Base-by-base conservation (phyloP, 2,113 vertebrate genomes). In the Bubo bubo region DNA sequence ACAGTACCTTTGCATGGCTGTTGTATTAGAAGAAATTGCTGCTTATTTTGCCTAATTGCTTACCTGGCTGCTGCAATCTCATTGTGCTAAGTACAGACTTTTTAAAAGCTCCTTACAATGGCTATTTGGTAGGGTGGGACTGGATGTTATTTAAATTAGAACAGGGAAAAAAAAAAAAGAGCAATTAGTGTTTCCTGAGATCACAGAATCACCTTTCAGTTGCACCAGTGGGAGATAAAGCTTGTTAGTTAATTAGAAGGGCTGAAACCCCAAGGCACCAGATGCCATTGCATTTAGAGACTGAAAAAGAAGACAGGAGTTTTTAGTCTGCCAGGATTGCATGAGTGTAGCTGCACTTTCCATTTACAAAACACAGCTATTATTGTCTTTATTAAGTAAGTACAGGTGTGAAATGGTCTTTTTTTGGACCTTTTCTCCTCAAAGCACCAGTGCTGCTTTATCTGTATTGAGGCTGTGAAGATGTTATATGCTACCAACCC, bases 191-290 rank as follows among this genome's bases (percentile, higher is more conserved):
- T 50, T 95, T 94, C 30, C 39, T 87, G 70, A 71, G 76, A 86
- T 79, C 86, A 84, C 28, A 84, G 68, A 66, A 62, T 74, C 83
- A 81, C 73, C 76, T 84, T 71, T 68, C 60, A 43, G 68, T 93
- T 77, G 56, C 64, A 81, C 26, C 47, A 74, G 52, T 47, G 68
- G 76, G 64, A 96, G 76, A 81, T 41, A 85, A 89, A 89, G 47
- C 87, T 93, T 18, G 7, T 84, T 93, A 59, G n/a, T 79, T 94
- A 91, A 93, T 74, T 93, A 53, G 75, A 75, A 75, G 60, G 70
- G 52, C 41, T 89, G 91, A 93, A 92, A 58, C 47, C 73, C 64
- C 73, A 84, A 71, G 86, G 52, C 41, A 92, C 23, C 52, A 84
- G 59, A 67, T 56, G 56, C 73, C 27, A 3, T 35, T 28, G 39